Conservation (phyloP, 2,888 invertebrate species). For the Lochmaea capreae region DNA sequence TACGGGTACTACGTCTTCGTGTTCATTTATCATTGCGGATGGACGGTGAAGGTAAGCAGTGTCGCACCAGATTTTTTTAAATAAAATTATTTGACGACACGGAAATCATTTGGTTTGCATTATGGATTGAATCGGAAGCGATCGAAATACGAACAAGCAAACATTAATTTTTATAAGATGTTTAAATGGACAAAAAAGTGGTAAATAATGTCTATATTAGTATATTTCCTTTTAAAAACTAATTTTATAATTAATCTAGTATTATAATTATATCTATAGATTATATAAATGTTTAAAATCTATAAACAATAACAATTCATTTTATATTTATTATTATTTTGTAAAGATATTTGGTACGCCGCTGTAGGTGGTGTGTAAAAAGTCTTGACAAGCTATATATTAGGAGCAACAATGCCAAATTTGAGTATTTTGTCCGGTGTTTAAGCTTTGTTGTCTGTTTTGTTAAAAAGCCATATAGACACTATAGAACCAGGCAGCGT, state of each 20-base stretch:
- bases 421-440: constrained; percentile 57
- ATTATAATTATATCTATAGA: too few species aligned
- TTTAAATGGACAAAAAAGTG: too few species aligned
- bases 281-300: too few species aligned
- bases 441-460: constrained; percentile 54
- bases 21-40: constrained; percentile 29
- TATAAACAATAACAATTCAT: too few species aligned
- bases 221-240: too few species aligned
- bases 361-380: constrained; percentile 39
- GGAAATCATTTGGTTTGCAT: too few species aligned
- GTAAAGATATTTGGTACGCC: constrained; percentile 8
- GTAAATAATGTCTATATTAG: too few species aligned
- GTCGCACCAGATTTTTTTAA: background rate
- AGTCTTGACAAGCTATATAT: constrained; percentile 56
- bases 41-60: constrained; percentile 23
- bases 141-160: too few species aligned
- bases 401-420: constrained; percentile 55
- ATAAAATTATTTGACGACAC: background rate
- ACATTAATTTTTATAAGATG: too few species aligned
- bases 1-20: constrained; percentile 23
- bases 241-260: too few species aligned
- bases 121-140: too few species aligned
- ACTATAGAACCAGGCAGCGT: constrained; percentile 47
- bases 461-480: constrained; percentile 46
- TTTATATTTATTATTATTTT: too few species aligned